These are phyloP conservation scores for Origma solitaria DNA, from an alignment of 2,113 vertebrate species.

Conservation along the genomic window DNA sequence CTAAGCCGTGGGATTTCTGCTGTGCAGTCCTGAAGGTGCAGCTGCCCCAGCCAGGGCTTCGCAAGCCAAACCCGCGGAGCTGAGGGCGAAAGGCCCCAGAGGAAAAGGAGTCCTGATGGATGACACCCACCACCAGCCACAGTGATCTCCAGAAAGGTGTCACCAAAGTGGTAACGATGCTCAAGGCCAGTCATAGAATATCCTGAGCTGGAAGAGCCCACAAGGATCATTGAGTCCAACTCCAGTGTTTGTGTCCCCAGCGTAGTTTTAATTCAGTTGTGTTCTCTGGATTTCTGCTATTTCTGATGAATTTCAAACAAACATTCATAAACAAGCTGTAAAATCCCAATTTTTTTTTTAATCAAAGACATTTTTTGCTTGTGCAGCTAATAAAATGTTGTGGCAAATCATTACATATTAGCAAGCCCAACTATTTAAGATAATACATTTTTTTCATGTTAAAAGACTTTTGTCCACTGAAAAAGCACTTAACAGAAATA, in stretches of 20 bases:
- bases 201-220: neutral
- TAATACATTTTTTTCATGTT: neutral
- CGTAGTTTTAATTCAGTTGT: neutral
- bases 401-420: neutral
- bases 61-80: neutral
- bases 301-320: neutral
- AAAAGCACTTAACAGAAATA: constrained; percentile 6
- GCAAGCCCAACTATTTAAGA: neutral
- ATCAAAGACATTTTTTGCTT: neutral
- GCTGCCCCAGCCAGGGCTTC: accelerated
- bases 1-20: neutral
- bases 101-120: neutral
- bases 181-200: neutral
- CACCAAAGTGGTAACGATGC: accelerated
- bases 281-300: neutral
- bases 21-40: neutral
- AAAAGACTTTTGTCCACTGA: neutral
- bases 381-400: neutral
- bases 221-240: neutral
- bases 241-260: accelerated
- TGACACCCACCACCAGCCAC: neutral
- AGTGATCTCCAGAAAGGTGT: neutral
- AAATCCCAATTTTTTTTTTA: neutral
- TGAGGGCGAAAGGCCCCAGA: neutral
- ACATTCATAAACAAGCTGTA: neutral